These are phyloP conservation scores for Corbicula japonica DNA, from an alignment of 2,888 invertebrate genomes.

Conservation along the genomic window DNA sequence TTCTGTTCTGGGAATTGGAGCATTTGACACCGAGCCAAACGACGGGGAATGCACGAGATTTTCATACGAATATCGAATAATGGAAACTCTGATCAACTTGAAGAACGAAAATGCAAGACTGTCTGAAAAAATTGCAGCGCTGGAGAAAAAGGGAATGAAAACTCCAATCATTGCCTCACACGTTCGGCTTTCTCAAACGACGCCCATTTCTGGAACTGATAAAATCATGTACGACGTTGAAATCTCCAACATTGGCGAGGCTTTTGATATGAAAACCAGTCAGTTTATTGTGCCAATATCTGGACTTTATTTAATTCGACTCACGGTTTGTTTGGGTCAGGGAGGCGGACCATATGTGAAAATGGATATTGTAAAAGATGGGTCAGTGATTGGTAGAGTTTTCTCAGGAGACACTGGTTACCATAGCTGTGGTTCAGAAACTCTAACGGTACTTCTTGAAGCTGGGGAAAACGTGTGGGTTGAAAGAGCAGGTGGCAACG, in stretches of 20 bases:
- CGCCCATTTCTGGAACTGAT: background rate
- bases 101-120: constrained; percentile 15
- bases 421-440: constrained; percentile 31
- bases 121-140: background rate
- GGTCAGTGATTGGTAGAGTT: constrained; percentile 29
- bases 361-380: constrained; percentile 41
- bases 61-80: too few relatives aligned
- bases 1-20: too few relatives aligned
- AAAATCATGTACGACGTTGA: constrained; percentile 29
- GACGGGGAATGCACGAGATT: too few relatives aligned
- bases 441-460: constrained; percentile 14
- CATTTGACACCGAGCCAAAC: too few relatives aligned
- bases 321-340: constrained; percentile 14
- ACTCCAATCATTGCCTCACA: constrained; percentile 7
- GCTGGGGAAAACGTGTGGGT: constrained; percentile 27
- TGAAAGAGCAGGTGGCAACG: constrained; percentile 16
- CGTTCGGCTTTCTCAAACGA: constrained; percentile 7
- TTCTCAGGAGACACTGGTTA: constrained; percentile 30
- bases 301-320: constrained; percentile 35
- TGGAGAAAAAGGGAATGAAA: constrained; percentile 6
- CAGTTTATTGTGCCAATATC: constrained; percentile 16
- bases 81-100: constrained; percentile 18
- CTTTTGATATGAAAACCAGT: constrained; percentile 13
- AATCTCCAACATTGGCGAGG: constrained; percentile 20
- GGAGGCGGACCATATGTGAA: constrained; percentile 18